These are phyloP conservation scores for Pygmarrhopalites habei DNA, from an alignment of 1,140 invertebrate species.

Conservation along the genomic window DNA sequence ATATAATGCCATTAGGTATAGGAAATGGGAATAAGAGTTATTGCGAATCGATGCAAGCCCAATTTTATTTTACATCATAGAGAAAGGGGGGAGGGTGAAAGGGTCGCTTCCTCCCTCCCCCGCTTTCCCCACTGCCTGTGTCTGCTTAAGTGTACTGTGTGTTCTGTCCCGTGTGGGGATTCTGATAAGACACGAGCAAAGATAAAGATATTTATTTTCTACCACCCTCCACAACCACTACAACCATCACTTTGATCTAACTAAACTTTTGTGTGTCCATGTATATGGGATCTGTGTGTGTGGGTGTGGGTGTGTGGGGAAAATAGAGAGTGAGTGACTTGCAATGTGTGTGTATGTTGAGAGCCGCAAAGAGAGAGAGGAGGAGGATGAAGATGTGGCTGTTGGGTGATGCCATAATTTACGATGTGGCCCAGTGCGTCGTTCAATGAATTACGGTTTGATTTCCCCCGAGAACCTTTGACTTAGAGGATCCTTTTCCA, in stretches of 20 bases:
- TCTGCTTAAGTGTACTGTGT: too few relatives aligned
- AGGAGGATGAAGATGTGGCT: neutral
- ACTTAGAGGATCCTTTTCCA: constrained; percentile 7
- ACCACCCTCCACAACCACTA: neutral
- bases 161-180: too few relatives aligned
- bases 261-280: constrained; percentile 1
- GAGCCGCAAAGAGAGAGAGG: neutral
- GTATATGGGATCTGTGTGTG: neutral
- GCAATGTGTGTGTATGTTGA: neutral
- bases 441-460: constrained; percentile 13
- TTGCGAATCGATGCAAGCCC: neutral
- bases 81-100: too few relatives aligned
- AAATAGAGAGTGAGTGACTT: neutral
- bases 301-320: neutral
- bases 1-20: constrained; percentile 1
- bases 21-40: constrained; percentile 5
- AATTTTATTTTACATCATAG: constrained; percentile 11
- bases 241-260: constrained; percentile 1
- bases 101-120: too few relatives aligned
- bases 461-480: constrained; percentile 7
- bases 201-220: constrained; percentile 11
- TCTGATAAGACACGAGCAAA: neutral
- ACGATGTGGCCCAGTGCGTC: constrained; percentile 12
- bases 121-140: too few relatives aligned
- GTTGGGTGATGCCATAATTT: constrained; percentile 11